Evolutionary conservation across 2,797 vertebrate genomes (phyloP), one percentile per base, ranked within the genome.

Genomic region (Poeciliopsis presidionis): DNA sequence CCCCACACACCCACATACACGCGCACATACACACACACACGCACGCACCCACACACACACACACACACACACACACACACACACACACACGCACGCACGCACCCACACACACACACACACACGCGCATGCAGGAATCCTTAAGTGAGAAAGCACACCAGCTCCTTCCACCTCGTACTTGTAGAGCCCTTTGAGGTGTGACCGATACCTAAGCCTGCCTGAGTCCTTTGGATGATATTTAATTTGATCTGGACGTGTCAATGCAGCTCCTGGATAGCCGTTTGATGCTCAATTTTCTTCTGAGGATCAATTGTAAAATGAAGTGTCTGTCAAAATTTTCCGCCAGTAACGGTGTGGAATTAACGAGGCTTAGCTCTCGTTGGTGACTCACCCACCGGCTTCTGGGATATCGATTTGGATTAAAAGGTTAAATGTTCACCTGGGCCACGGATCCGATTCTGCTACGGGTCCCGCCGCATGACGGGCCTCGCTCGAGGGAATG

Each of bases 401-500:
- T 63, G n/a, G 22, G 20, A 45, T 73, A 73, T 55, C 76, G 51
- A 72, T 74, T 84, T 78, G 46, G 61, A n/a, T 79, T 71, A 46
- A 59, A 75, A 74, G 47, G 53, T 41, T 55, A 70, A 75, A 59
- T 57, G 33, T 77, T 28, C 51, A 78, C 49, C 45, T 39, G 14
- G 53, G 70, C 18, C n/a, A 76, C 14, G 39, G 63, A 79, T 45
- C 30, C 13, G 73, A 59, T 78, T 83, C 65, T 49, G 28, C 41
- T n/a, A 47, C 70, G 39, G 28, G 18, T 30, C 67, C 9, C 28
- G 18, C 43, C 28, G 75, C 33, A 82, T 77, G 36, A 65, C 49
- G 74, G 72, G 28, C 13, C 59, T 71, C 75, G 46, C 79, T 85
- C 79, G 77, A 81, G 33, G n/a, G 20, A 28, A 49, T 51, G 67